A percentile compares a stretch with the other conserved stretches of the same genome.
Evolutionary conservation across 2,888 invertebrate species (phyloP).

Genomic region (Agrotis puta): DNA sequence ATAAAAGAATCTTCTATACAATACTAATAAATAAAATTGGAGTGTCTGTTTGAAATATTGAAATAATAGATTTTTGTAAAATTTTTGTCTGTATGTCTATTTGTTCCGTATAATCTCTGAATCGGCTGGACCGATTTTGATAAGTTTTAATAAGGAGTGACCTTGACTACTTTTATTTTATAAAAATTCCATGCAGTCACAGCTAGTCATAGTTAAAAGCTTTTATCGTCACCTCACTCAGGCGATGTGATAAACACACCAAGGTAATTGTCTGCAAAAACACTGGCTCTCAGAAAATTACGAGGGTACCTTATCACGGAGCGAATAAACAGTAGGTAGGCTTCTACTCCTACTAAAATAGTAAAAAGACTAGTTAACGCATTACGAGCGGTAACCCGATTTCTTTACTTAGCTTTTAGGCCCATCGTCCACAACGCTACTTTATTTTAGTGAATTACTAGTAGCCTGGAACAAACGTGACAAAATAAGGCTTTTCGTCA

Average conservation of each 20-base stretch:
- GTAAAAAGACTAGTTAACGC: constrained; percentile 44
- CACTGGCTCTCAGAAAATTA: constrained; percentile 45
- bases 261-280: constrained; percentile 9
- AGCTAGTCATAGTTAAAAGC: constrained; percentile 6
- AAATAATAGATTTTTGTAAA: no score
- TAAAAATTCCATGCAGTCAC: no score
- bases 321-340: constrained; percentile 11
- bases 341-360: constrained; percentile 25
- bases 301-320: constrained; percentile 22
- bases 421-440: neutral
- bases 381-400: constrained; percentile 44
- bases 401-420: constrained; percentile 49
- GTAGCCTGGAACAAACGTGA: neutral
- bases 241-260: constrained; percentile 20
- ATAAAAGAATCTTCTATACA: no score
- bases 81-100: no score
- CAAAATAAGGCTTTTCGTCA: neutral
- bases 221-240: constrained; percentile 3
- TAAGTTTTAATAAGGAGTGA: no score
- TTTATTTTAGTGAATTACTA: no score
- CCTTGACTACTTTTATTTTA: no score
- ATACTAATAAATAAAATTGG: no score
- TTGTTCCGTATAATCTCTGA: no score
- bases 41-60: no score
- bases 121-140: no score